These are phyloP conservation scores for Hypselothyrea guttata DNA, from an alignment of 2,888 invertebrate genomes.

Conservation along the genomic window DNA sequence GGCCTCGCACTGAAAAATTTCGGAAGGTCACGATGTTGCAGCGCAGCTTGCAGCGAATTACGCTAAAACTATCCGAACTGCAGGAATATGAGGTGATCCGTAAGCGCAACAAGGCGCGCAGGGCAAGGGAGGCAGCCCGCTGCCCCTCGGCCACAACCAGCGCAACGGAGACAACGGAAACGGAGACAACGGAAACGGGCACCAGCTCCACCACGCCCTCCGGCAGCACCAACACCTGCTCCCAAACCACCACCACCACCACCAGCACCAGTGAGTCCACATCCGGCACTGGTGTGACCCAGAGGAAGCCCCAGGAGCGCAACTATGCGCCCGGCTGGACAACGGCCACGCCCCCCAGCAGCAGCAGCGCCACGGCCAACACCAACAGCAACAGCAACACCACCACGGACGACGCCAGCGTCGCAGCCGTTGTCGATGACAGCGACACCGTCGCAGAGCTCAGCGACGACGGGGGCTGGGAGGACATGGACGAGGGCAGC, in stretches of 20 bases:
- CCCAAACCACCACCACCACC: constrained; percentile 24
- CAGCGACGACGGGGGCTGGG: constrained; percentile 66
- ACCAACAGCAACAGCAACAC: constrained; percentile 67
- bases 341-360: constrained; percentile 28
- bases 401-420: constrained; percentile 59
- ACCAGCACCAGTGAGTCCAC: constrained; percentile 36
- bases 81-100: too few species aligned
- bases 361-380: constrained; percentile 53
- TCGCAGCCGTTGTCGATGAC: constrained; percentile 62
- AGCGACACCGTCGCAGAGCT: constrained; percentile 59
- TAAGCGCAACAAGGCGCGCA: too few species aligned
- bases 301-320: constrained; percentile 26
- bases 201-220: too few species aligned
- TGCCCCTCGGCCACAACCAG: too few species aligned
- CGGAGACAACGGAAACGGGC: too few species aligned
- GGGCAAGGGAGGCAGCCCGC: too few species aligned
- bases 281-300: constrained; percentile 50
- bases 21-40: too few species aligned
- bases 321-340: constrained; percentile 32
- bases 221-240: too few species aligned
- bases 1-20: too few species aligned
- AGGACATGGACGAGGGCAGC: constrained; percentile 53
- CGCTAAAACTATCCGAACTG: too few species aligned
- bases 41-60: constrained; percentile 1
- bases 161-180: too few species aligned